Percentiles rank a stretch among this genome's conserved stretches.
These are phyloP conservation scores for Acipenser ruthenus DNA, from an alignment of 2,797 vertebrate species.

Conservation along the genomic window DNA sequence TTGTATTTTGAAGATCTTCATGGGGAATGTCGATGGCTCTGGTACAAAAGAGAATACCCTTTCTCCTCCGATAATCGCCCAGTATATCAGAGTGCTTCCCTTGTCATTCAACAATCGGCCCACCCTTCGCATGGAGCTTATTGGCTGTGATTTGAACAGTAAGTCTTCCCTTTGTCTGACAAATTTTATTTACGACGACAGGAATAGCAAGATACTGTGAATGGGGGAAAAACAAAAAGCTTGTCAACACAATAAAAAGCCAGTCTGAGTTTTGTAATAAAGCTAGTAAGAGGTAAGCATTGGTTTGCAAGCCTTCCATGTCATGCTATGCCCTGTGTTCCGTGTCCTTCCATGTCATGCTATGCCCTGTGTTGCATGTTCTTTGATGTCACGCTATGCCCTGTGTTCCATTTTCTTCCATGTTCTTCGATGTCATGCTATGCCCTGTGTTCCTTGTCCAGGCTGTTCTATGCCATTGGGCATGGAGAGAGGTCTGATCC, in stretches of 20 bases:
- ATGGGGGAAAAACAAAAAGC: too few species aligned
- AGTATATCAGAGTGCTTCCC: slow-evolving; percentile 74
- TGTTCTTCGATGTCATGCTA: neutral
- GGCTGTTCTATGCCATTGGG: slow-evolving; percentile 84
- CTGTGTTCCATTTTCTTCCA: too few species aligned
- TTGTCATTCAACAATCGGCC: slow-evolving; percentile 45
- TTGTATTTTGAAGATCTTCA: slow-evolving; percentile 62
- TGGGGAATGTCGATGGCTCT: slow-evolving; percentile 73
- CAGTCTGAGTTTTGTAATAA: too few species aligned
- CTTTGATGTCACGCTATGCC: too few species aligned
- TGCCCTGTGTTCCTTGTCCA: slow-evolving; percentile 34
- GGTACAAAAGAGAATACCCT: slow-evolving; percentile 69
- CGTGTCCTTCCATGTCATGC: too few species aligned
- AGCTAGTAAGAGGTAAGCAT: too few species aligned
- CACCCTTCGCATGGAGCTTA: slow-evolving; percentile 80
- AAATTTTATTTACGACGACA: too few species aligned
- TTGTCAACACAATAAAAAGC: too few species aligned
- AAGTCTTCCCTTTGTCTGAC: slow-evolving; percentile 33
- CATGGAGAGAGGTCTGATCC: slow-evolving; percentile 59
- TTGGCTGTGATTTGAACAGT: slow-evolving; percentile 94
- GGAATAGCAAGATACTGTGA: too few species aligned
- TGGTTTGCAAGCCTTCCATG: too few species aligned
- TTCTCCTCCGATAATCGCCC: slow-evolving; percentile 73
- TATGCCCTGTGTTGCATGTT: too few species aligned
- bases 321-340: too few species aligned